These are phyloP conservation scores for Lottia gigantea DNA, from an alignment of 2,888 invertebrate species.

Conservation along the genomic window DNA sequence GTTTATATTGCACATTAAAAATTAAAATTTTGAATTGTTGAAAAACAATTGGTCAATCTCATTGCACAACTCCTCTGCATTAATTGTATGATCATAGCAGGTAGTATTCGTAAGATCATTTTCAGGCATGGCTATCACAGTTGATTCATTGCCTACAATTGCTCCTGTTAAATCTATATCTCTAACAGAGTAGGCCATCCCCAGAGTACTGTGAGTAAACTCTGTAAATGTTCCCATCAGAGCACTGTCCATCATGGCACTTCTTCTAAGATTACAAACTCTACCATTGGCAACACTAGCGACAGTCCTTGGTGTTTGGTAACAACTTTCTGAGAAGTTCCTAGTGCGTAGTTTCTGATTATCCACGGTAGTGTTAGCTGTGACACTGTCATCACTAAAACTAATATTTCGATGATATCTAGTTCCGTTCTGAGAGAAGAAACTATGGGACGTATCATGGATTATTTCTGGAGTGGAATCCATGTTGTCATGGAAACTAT, in stretches of 20 bases:
- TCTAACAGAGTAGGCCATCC: slow-evolving; percentile 47
- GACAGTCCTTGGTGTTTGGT: neutral
- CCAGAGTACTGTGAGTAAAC: slow-evolving; percentile 42
- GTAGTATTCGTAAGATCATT: slow-evolving; percentile 56
- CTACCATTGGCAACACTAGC: neutral
- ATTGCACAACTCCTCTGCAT: slow-evolving; percentile 63
- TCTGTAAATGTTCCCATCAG: slow-evolving; percentile 37
- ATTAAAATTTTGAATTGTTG: slow-evolving; percentile 37
- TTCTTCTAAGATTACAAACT: neutral
- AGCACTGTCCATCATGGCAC: slow-evolving; percentile 6
- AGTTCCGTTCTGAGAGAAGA: neutral
- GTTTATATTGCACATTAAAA: neutral
- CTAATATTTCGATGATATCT: slow-evolving; percentile 48
- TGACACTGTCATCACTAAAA: slow-evolving; percentile 59
- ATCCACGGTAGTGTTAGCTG: slow-evolving; percentile 50
- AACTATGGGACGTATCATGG: neutral
- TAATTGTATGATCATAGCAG: slow-evolving; percentile 63
- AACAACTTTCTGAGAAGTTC: slow-evolving; percentile 11
- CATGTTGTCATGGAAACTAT: neutral
- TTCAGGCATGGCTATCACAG: slow-evolving; percentile 41
- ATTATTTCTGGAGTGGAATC: slow-evolving; percentile 1
- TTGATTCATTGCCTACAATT: slow-evolving; percentile 16
- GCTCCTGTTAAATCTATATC: slow-evolving; percentile 43
- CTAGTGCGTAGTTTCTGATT: slow-evolving; percentile 18
- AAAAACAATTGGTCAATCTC: slow-evolving; percentile 65